Conservation (phyloP, 2,113 vertebrate species). For the Agapornis roseicollis region DNA sequence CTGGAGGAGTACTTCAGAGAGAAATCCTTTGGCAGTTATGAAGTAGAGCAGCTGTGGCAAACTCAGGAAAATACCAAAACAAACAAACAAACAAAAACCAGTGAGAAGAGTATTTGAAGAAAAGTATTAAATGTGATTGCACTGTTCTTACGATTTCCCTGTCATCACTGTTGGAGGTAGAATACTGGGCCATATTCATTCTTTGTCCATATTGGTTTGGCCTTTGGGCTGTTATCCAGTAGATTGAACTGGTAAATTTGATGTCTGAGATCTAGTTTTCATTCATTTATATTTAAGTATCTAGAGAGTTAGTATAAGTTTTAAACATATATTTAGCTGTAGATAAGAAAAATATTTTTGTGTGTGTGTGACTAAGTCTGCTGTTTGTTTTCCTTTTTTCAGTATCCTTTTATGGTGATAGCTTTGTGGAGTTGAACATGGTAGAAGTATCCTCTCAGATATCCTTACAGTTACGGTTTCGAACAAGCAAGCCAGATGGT, state of each 20-base stretch:
- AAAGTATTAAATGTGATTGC: neutral
- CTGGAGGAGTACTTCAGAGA: neutral
- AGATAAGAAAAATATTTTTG: neutral
- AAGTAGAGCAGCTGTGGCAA: neutral
- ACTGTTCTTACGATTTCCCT: neutral
- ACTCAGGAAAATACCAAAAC: neutral
- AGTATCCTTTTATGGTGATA: slow-evolving; percentile 89
- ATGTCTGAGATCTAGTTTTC: neutral
- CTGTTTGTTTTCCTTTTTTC: neutral
- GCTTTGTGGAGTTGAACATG: slow-evolving; percentile 82
- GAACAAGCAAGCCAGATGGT: slow-evolving; percentile 81
- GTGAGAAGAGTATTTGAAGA: neutral
- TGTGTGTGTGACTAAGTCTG: neutral
- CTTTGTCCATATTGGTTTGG: neutral
- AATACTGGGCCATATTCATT: neutral
- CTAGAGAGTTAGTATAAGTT: neutral
- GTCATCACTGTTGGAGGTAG: neutral
- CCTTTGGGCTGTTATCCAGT: neutral
- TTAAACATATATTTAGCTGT: neutral
- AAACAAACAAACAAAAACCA: too few relatives aligned
- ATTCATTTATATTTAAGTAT: neutral
- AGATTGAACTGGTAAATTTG: neutral
- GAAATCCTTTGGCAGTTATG: neutral
- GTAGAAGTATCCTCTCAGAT: slow-evolving; percentile 75
- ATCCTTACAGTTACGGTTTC: slow-evolving; percentile 81